Evolutionary conservation across 35 echinoderm and acorn worm species (phyloP).

Genomic region (Heliocidaris erythrogramma): DNA sequence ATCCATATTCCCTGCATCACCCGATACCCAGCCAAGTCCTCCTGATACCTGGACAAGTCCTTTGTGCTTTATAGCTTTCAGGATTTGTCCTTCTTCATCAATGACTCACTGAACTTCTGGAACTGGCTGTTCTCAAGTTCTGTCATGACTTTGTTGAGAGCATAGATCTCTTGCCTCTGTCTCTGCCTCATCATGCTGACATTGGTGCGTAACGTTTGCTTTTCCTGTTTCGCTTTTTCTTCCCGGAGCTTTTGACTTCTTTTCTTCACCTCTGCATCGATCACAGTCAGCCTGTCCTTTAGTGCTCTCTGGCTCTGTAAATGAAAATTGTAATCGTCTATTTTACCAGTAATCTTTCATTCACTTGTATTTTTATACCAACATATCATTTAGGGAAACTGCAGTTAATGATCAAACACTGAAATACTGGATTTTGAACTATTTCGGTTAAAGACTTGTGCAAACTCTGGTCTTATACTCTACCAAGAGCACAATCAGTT

Average conservation of each 20-base stretch:
- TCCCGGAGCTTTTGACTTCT: constrained; percentile 61
- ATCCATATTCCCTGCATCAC: no score
- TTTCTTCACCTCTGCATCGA: constrained; percentile 70
- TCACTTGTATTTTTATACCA: background rate
- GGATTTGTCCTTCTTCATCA: constrained; percentile 35
- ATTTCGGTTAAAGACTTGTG: no score
- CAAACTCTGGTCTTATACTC: no score
- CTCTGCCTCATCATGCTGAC: constrained; percentile 58
- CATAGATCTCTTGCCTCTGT: constrained; percentile 88
- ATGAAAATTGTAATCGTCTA: background rate
- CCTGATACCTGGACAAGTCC: no score
- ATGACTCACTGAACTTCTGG: constrained; percentile 63
- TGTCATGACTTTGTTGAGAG: constrained; percentile 98
- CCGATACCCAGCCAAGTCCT: no score
- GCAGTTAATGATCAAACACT: no score
- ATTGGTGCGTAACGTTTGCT: constrained; percentile 59
- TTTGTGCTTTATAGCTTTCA: background rate
- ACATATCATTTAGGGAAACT: no score
- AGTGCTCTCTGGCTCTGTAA: constrained; percentile 84
- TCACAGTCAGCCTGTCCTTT: constrained; percentile 66
- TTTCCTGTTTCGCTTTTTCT: constrained; percentile 62
- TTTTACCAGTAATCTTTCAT: background rate
- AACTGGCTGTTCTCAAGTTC: constrained; percentile 82
- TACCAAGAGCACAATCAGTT: no score
- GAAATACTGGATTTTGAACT: no score